Percentiles rank a stretch among this genome's conserved stretches.
These are phyloP conservation scores for Heliconius congener DNA, from an alignment of 1,140 invertebrate species.

Conservation along the genomic window DNA sequence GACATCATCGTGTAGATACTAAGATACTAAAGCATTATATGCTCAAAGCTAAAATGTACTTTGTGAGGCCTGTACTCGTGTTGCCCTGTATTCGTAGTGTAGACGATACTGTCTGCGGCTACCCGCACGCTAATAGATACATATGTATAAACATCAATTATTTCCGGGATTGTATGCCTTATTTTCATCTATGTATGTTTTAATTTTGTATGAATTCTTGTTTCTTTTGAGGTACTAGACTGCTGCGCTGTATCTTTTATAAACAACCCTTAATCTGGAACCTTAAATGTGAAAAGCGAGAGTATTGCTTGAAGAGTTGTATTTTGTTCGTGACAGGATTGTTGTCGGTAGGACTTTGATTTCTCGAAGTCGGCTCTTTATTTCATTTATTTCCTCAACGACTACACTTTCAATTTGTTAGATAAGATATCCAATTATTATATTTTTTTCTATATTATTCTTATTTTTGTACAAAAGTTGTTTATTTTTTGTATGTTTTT, in stretches of 20 bases:
- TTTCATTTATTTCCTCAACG: slow-evolving; percentile 9
- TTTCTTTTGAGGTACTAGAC: background rate
- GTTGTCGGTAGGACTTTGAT: slow-evolving; percentile 31
- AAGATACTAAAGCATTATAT: slow-evolving; percentile 1
- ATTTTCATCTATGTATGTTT: background rate
- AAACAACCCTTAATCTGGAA: slow-evolving; percentile 40
- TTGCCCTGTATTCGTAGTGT: slow-evolving; percentile 24
- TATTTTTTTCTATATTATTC: background rate
- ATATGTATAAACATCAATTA: slow-evolving; percentile 17
- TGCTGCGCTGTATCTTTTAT: slow-evolving; percentile 26
- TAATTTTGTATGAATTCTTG: slow-evolving; percentile 9
- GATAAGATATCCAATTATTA: background rate
- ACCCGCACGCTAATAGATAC: slow-evolving; percentile 38
- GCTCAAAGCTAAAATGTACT: background rate
- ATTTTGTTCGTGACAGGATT: slow-evolving; percentile 31
- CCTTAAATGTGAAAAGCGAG: slow-evolving; percentile 36
- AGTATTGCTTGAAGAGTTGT: slow-evolving; percentile 28
- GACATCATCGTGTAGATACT: background rate
- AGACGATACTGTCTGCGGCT: slow-evolving; percentile 39
- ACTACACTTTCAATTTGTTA: slow-evolving; percentile 7
- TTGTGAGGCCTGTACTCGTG: background rate
- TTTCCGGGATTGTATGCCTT: slow-evolving; percentile 2
- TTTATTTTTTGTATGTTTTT: too few species aligned
- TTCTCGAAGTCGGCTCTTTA: slow-evolving; percentile 13
- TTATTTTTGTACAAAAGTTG: too few species aligned